A percentile compares a stretch with the other conserved stretches of the same genome.
phyloP scores from a whole-genome alignment of 1,140 invertebrate species.

The Achatina immaculata region DNA sequence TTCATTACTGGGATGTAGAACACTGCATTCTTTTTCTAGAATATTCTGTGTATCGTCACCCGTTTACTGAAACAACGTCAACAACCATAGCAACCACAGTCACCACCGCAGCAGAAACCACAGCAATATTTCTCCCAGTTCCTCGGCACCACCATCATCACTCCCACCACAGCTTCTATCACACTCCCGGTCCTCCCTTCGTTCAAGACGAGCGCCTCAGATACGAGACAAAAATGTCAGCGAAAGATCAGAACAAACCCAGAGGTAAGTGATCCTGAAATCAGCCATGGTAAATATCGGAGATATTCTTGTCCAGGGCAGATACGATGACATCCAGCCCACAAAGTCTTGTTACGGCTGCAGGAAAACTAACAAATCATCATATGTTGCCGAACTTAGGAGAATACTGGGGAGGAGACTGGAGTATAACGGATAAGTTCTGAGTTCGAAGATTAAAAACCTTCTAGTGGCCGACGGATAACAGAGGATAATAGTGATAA shows the following conservation, averaged over 20 bases:
- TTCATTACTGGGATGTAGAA: too few species aligned
- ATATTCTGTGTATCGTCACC: neutral
- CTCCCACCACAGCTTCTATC: neutral
- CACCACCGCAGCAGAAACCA: neutral
- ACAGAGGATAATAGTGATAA: too few species aligned
- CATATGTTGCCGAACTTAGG: too few species aligned
- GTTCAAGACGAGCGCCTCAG: neutral
- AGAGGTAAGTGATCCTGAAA: neutral
- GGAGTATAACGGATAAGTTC: too few species aligned
- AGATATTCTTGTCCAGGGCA: too few species aligned
- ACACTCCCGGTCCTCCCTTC: neutral
- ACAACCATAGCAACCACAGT: neutral
- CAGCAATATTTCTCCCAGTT: neutral
- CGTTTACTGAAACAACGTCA: neutral
- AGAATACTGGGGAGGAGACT: too few species aligned
- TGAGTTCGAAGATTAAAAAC: too few species aligned
- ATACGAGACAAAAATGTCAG: neutral
- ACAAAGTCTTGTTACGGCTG: too few species aligned
- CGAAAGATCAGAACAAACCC: neutral
- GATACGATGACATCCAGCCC: too few species aligned
- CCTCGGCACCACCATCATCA: neutral
- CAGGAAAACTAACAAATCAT: too few species aligned
- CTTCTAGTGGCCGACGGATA: too few species aligned
- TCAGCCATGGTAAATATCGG: too few species aligned
- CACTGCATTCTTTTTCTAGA: neutral